phyloP scores from a whole-genome alignment of 2,888 invertebrate genomes.

The Minunthozetes semirufus region DNA sequence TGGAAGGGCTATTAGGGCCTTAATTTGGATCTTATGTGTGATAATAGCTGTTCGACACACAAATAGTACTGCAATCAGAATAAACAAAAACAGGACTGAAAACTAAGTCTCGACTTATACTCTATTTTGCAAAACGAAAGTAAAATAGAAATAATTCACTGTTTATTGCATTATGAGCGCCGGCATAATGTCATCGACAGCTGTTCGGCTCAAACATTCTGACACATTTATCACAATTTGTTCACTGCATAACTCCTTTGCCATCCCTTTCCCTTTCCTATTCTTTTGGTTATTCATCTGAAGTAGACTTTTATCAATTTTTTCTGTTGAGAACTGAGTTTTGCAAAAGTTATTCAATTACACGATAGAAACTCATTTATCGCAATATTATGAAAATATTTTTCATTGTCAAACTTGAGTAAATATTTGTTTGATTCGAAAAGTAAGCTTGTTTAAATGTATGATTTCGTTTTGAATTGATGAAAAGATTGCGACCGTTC shows the following conservation, averaged over 20 bases:
- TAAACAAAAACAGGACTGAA: neutral
- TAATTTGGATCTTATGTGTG: neutral
- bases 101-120: neutral
- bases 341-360: no score
- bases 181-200: slow-evolving; percentile 13
- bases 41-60: slow-evolving; percentile 2
- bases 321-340: no score
- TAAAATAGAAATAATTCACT: slow-evolving; percentile 8
- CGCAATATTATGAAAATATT: no score
- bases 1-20: no score
- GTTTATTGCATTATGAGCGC: neutral
- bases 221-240: neutral
- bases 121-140: neutral
- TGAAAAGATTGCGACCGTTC: no score
- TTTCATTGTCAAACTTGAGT: no score
- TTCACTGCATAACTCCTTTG: slow-evolving; percentile 12
- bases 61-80: neutral
- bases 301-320: neutral
- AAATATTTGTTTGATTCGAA: no score
- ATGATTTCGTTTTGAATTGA: no score
- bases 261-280: neutral
- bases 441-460: no score
- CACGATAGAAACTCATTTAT: no score
- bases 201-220: neutral
- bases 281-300: neutral